phyloP scores from a whole-genome alignment of 2,113 vertebrate genomes.

The Malurus elegans region DNA sequence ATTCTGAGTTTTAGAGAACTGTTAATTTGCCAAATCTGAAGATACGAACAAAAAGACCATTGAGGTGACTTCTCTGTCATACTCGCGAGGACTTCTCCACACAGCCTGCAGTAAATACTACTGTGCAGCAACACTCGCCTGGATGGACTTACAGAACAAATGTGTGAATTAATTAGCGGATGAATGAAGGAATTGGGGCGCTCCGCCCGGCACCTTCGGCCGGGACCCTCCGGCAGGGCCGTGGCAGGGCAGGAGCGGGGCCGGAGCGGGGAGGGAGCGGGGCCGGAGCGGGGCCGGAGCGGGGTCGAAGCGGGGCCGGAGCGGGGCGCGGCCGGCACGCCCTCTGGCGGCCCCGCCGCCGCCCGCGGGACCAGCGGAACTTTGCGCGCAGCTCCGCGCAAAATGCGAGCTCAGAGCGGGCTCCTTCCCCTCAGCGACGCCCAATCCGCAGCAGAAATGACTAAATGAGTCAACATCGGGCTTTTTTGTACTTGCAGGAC shows the following conservation, averaged over 20 bases:
- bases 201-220: background rate
- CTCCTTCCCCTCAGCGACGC: background rate
- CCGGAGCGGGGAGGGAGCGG: background rate
- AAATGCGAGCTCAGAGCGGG: background rate
- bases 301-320: background rate
- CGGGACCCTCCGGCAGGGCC: background rate
- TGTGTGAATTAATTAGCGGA: fast-evolving
- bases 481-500: background rate
- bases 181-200: background rate
- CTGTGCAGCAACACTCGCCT: background rate
- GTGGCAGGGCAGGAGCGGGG: background rate
- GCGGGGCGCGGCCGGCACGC: background rate
- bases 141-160: background rate
- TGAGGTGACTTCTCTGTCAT: background rate
- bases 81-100: background rate
- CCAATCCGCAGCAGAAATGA: background rate
- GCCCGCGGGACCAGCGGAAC: background rate
- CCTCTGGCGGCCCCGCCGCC: background rate
- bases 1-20: background rate
- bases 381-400: background rate
- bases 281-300: too few species aligned
- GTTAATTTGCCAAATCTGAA: background rate
- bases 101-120: fast-evolving
- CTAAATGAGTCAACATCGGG: background rate
- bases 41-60: background rate